Conservation (phyloP, 2,888 invertebrate genomes). For the Sarcophaga rosellei region DNA sequence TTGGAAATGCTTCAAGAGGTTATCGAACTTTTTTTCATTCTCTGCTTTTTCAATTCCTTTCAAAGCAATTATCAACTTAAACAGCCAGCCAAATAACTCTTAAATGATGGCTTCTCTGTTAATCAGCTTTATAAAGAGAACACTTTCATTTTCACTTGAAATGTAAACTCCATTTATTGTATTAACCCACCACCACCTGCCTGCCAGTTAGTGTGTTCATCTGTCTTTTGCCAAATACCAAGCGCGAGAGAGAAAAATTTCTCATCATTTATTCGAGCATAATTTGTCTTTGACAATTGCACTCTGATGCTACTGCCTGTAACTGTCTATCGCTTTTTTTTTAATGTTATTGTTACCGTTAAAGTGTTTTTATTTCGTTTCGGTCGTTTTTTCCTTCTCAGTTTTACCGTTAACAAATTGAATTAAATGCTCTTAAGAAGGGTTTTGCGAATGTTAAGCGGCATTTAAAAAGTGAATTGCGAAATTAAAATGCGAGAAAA, state of each 20-base stretch:
- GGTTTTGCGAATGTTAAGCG: not conserved
- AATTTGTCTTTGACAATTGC: slow-evolving; percentile 3
- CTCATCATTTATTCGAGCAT: slow-evolving; percentile 5
- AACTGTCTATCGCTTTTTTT: not conserved
- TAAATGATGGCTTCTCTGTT: too few relatives aligned
- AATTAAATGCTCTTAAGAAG: slow-evolving; percentile 9
- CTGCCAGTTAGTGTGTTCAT: not conserved
- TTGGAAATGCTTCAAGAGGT: too few relatives aligned
- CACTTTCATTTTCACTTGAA: too few relatives aligned
- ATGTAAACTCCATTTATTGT: too few relatives aligned
- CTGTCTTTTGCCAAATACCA: not conserved
- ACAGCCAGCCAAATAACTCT: too few relatives aligned
- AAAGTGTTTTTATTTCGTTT: not conserved
- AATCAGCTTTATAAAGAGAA: too few relatives aligned
- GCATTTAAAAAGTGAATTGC: slow-evolving; percentile 10
- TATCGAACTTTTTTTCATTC: too few relatives aligned
- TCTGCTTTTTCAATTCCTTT: too few relatives aligned
- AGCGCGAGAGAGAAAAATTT: not conserved
- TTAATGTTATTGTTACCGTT: not conserved
- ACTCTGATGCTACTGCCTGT: not conserved
- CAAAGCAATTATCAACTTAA: too few relatives aligned
- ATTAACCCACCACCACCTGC: not conserved
- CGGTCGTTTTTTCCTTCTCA: not conserved
- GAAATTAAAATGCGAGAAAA: slow-evolving; percentile 13
- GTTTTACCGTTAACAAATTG: slow-evolving; percentile 2